These are phyloP conservation scores for Gnathonemus longibarbis DNA, from an alignment of 2,113 vertebrate species.

Conservation along the genomic window DNA sequence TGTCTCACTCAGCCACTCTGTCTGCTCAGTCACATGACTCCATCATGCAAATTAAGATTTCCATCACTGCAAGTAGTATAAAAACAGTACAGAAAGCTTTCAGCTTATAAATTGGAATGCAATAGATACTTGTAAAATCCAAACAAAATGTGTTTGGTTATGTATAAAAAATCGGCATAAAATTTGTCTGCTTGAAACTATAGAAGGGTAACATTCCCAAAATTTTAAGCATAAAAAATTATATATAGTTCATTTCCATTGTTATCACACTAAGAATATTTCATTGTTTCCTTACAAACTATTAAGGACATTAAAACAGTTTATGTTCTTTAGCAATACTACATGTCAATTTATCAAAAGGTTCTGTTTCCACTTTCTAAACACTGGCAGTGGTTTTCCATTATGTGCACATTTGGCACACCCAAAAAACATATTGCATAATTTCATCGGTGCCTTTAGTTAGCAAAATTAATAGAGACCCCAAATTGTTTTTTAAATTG, in stretches of 20 bases:
- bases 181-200: background rate
- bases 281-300: background rate
- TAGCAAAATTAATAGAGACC: constrained; percentile 51
- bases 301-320: background rate
- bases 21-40: background rate
- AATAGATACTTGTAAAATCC: background rate
- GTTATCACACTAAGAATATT: background rate
- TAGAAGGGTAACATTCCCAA: background rate
- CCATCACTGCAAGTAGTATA: background rate
- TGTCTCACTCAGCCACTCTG: background rate
- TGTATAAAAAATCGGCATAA: background rate
- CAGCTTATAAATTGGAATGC: background rate
- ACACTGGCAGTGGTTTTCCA: background rate
- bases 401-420: background rate
- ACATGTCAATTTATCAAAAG: background rate
- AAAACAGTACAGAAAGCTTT: background rate
- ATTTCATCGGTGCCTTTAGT: constrained; percentile 27
- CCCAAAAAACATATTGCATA: background rate
- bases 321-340: background rate
- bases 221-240: background rate
- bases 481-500: constrained; percentile 39
- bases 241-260: background rate
- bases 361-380: background rate
- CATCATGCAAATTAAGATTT: background rate
- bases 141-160: background rate